Conservation (phyloP, 2,113 vertebrate genomes). For the Marcusenius ussheri region DNA sequence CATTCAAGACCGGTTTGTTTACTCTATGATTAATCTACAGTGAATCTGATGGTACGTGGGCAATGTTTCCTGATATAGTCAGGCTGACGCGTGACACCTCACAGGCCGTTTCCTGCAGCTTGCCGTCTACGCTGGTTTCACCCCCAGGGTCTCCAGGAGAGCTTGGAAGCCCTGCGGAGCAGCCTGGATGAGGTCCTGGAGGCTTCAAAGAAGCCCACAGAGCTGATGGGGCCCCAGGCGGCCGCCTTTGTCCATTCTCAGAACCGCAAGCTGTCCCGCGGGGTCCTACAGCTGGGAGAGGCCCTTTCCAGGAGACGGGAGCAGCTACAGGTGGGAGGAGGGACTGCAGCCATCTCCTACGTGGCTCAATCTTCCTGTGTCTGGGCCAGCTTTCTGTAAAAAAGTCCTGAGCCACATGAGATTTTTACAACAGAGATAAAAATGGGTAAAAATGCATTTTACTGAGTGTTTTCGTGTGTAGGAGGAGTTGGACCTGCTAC, state of each 20-base stretch:
- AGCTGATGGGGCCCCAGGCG: constrained; percentile 47
- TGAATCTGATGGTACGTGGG: neutral
- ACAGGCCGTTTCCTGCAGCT: neutral
- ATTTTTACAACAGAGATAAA: neutral
- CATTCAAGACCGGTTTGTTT: neutral
- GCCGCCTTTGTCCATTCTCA: constrained; percentile 54
- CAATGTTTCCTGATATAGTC: neutral
- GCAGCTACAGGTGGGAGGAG: constrained; percentile 64
- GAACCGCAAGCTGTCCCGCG: constrained; percentile 59
- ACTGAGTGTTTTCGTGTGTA: constrained; percentile 24
- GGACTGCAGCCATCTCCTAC: neutral
- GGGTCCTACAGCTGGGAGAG: constrained; percentile 58
- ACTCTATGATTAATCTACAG: neutral
- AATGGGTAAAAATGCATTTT: neutral
- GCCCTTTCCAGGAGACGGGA: constrained; percentile 52
- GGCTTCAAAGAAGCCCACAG: constrained; percentile 54
- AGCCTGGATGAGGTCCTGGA: constrained; percentile 53
- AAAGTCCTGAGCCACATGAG: neutral
- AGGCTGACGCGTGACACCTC: neutral
- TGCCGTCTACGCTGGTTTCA: constrained; percentile 8
- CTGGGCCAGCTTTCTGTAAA: neutral
- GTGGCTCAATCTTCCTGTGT: neutral
- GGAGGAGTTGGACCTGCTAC: constrained; percentile 59
- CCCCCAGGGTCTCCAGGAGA: constrained; percentile 59
- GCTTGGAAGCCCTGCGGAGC: constrained; percentile 47